Base-by-base conservation (phyloP, 2,797 vertebrate genomes). In the Coccyzus lansbergi region DNA sequence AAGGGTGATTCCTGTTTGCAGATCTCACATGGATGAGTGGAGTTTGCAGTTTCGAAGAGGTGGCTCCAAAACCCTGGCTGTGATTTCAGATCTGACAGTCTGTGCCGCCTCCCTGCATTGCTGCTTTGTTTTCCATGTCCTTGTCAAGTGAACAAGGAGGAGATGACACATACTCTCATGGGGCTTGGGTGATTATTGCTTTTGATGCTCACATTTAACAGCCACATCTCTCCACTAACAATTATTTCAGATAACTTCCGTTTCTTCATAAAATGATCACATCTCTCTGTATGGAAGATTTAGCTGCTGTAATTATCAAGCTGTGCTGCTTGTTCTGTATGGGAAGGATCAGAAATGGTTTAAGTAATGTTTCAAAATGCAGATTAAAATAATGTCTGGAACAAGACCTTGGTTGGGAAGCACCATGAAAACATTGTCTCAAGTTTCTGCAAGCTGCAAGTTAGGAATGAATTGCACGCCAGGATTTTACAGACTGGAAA, bases 91-190 rank as follows among this genome's bases (percentile, higher is more conserved):
- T 52, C 64, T 20, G 17, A 19, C 25, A 64, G 18, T 20, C 65
- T 0, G 0, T 42, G 79, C 65, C 87, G 51, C 42, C 38, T 86
- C 51, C 76, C 18, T 68, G 51, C 33, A 18, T 3, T 71, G 33
- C 78, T 89, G 58, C 51, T 94, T 94, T 18, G 0, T 83, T 93
- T 91, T 59, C 87, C 63, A 24, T 17, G 42, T 83, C 52, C 58
- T 58, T 88, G 87, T 82, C 72, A 86, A 86, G 89, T 94, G 82
- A 90, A 88, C 55, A 65, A 86, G 79, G 38, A 87, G 29, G 29
- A 81, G 51, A 62, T 75, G 76, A 52, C 67, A 86, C 0, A 0
- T 9, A 15, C 1, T 52, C 19, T 78, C 69, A 4, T 5, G 21
- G 34, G 68, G 14, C 22, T 65, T 29, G 68, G 55, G 79, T 5